Evolutionary conservation across 2,797 vertebrate species (phyloP).

Genomic region (Halcyon smyrnensis): DNA sequence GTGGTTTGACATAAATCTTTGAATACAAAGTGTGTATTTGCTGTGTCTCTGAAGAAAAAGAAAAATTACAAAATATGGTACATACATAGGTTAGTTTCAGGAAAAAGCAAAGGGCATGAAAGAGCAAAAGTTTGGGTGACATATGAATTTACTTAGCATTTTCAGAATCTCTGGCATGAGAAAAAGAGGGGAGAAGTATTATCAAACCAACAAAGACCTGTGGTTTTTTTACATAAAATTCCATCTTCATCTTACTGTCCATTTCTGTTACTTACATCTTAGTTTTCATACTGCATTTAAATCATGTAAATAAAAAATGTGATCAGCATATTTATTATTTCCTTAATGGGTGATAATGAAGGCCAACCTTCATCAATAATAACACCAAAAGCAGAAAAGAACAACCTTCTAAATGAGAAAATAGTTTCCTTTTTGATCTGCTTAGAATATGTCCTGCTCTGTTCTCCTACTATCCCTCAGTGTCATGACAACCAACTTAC

Average conservation of each 20-base stretch:
- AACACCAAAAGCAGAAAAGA: background rate
- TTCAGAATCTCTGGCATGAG: background rate
- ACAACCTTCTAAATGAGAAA: background rate
- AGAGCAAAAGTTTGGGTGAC: background rate
- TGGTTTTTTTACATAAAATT: background rate
- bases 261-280: background rate
- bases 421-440: background rate
- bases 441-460: background rate
- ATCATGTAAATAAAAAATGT: background rate
- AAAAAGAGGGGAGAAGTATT: background rate
- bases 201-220: background rate
- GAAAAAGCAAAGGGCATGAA: background rate
- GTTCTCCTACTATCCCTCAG: background rate
- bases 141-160: background rate
- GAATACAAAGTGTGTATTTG: background rate
- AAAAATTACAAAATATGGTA: background rate
- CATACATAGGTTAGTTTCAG: background rate
- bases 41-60: background rate
- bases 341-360: background rate
- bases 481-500: background rate
- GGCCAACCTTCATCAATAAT: background rate
- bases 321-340: background rate
- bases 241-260: background rate
- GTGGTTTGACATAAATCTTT: background rate
- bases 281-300: background rate